These are phyloP conservation scores for Crotalus viridis DNA, from an alignment of 2,113 vertebrate species.

Conservation along the genomic window DNA sequence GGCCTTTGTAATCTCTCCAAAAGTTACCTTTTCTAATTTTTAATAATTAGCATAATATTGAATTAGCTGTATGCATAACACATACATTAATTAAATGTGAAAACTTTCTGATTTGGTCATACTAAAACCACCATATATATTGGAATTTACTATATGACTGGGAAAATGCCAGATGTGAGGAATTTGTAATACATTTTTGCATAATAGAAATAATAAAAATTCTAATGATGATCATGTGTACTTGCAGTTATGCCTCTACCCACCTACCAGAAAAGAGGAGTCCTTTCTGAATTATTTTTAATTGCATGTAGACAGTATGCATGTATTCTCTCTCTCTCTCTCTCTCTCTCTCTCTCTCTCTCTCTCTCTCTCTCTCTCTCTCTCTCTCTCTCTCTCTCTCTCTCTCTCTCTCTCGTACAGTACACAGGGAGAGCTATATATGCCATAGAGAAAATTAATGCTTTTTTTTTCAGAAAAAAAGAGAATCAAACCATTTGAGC, in stretches of 20 bases:
- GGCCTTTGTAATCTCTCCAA: neutral
- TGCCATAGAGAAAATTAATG: neutral
- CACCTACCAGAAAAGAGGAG: neutral
- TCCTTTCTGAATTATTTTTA: neutral
- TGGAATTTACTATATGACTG: neutral
- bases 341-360: neutral
- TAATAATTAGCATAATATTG: neutral
- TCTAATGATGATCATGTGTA: neutral
- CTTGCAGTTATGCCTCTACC: neutral
- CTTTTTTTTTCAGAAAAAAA: slow-evolving; percentile 72
- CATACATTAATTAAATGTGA: neutral
- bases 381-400: neutral
- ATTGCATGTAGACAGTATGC: neutral
- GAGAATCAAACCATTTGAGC: slow-evolving; percentile 54
- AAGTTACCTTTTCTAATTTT: neutral
- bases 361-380: neutral
- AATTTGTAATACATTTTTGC: neutral
- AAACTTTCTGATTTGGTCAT: neutral
- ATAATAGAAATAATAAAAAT: neutral
- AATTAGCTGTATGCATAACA: neutral
- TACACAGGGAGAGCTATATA: neutral
- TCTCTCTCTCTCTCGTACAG: neutral
- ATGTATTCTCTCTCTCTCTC: neutral
- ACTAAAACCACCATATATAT: neutral
- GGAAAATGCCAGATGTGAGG: neutral